A percentile compares a stretch with the other conserved stretches of the same genome.
phyloP scores from a whole-genome alignment of 30 jellyfish, hydroid and myxozoan genomes.

The Hydractinia echinata region DNA sequence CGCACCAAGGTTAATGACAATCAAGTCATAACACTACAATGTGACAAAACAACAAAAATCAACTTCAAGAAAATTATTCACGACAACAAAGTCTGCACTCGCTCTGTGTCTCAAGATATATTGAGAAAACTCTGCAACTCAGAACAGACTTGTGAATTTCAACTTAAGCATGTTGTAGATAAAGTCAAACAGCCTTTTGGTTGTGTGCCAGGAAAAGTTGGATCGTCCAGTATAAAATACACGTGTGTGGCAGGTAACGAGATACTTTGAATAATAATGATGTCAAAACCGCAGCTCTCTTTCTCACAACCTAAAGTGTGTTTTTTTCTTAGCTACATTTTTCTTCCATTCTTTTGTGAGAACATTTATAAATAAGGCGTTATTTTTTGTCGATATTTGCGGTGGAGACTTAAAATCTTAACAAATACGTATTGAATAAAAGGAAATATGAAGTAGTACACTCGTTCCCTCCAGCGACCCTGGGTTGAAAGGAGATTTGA shows the following conservation, averaged over 20 bases:
- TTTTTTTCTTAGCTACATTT: no score
- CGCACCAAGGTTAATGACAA: background rate
- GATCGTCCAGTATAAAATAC: slow-evolving; percentile 12
- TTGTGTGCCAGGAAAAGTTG: slow-evolving; percentile 15
- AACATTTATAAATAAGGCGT: no score
- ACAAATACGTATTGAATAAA: no score
- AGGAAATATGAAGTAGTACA: no score
- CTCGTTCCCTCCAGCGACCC: no score
- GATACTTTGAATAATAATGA: no score
- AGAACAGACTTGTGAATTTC: slow-evolving; percentile 13
- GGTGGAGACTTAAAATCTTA: no score
- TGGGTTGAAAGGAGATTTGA: no score
- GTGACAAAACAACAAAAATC: slow-evolving; percentile 1
- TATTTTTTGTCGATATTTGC: no score
- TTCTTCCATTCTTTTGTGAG: no score
- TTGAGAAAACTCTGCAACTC: slow-evolving; percentile 14
- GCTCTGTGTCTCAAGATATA: slow-evolving; percentile 7
- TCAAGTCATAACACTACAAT: slow-evolving; percentile 6
- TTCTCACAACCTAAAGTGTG: no score
- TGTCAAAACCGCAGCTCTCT: no score
- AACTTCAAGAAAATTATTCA: slow-evolving; percentile 9
- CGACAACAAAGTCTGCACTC: background rate
- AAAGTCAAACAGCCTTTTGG: background rate
- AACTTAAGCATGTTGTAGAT: slow-evolving; percentile 12
- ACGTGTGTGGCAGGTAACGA: slow-evolving; percentile 13